These are phyloP conservation scores for Amblyornis subalaris DNA, from an alignment of 2,113 vertebrate genomes.

Conservation along the genomic window DNA sequence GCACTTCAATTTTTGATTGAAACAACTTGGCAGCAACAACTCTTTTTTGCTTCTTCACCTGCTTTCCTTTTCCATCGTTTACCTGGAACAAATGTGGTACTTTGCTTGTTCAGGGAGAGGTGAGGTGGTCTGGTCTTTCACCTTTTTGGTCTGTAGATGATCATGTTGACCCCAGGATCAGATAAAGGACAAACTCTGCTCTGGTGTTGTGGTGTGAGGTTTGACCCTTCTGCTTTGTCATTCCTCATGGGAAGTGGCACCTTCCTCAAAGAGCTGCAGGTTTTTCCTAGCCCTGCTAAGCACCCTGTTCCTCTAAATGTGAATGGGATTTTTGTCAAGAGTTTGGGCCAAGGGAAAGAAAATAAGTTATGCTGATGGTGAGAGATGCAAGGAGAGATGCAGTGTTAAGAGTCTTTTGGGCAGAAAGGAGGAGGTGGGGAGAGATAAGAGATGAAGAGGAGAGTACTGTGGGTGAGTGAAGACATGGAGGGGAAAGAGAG, in stretches of 20 bases:
- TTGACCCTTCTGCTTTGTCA: background rate
- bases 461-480: background rate
- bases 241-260: background rate
- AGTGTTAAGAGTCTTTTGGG: background rate
- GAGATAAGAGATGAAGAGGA: background rate
- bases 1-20: background rate
- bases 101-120: background rate
- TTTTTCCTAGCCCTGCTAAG: background rate
- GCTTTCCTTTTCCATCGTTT: background rate
- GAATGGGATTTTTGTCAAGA: background rate
- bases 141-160: background rate
- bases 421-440: background rate
- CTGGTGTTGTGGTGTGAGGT: background rate
- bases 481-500: no score
- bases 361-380: background rate
- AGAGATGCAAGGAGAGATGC: background rate
- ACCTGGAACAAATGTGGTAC: background rate
- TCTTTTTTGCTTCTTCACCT: background rate
- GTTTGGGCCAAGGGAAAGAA: background rate
- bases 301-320: background rate
- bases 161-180: accelerated
- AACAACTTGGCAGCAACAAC: background rate
- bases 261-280: background rate
- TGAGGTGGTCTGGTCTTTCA: background rate
- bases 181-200: background rate